Evolutionary conservation across 2,888 invertebrate species (phyloP).

Genomic region (Drosophila nr. fundita): DNA sequence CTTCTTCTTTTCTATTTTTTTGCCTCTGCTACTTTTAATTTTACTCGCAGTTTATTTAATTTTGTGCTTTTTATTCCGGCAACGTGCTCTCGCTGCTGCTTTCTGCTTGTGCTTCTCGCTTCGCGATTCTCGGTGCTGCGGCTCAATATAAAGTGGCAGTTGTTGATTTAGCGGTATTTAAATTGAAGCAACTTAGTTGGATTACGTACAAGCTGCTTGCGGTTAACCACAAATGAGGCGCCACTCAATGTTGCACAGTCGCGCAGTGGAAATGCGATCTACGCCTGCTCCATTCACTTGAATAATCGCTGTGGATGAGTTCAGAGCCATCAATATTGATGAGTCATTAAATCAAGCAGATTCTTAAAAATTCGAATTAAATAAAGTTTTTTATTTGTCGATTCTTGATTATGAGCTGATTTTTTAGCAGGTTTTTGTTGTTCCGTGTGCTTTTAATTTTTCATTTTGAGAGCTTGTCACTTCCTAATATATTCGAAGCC

Average conservation of each 20-base stretch:
- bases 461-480: not conserved
- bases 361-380: not conserved
- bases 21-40: constrained; percentile 73
- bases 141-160: constrained; percentile 71
- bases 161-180: constrained; percentile 80
- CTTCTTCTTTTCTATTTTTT: constrained; percentile 49
- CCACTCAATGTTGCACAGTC: constrained; percentile 18
- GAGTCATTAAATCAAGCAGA: not conserved
- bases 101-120: constrained; percentile 13
- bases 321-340: not conserved
- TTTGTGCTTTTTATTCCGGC: constrained; percentile 75
- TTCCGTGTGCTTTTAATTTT: not conserved
- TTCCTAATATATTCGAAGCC: not conserved
- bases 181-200: constrained; percentile 77
- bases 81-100: constrained; percentile 38
- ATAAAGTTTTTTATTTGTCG: not conserved
- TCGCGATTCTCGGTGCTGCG: constrained; percentile 13
- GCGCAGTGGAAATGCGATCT: not conserved
- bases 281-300: not conserved
- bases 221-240: constrained; percentile 49
- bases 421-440: not conserved
- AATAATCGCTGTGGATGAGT: not conserved
- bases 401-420: not conserved
- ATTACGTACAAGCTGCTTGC: constrained; percentile 66
- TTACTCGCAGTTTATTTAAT: constrained; percentile 82